Percentiles rank a stretch among this genome's conserved stretches.
Evolutionary conservation across 1,140 invertebrate species (phyloP).

Genomic region (Lethrus apterus): DNA sequence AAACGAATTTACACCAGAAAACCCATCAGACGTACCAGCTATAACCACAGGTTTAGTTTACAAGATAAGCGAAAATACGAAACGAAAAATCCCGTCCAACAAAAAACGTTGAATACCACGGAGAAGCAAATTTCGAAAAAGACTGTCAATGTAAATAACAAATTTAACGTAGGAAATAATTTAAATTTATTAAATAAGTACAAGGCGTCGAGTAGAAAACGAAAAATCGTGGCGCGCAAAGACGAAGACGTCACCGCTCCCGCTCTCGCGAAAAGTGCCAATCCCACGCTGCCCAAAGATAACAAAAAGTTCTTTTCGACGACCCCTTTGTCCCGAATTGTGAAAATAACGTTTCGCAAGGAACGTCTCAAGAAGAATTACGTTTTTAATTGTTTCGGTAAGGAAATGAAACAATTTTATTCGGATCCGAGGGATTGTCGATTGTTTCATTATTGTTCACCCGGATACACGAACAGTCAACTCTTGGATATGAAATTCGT

Average conservation of each 20-base stretch:
- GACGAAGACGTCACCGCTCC: slow-evolving; percentile 25
- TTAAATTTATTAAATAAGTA: no score
- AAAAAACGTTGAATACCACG: no score
- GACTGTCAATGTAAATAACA: no score
- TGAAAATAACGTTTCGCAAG: slow-evolving; percentile 20
- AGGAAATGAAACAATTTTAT: slow-evolving; percentile 50
- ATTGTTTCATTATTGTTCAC: slow-evolving; percentile 54
- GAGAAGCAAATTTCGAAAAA: no score
- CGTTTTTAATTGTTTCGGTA: slow-evolving; percentile 50
- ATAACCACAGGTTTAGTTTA: no score
- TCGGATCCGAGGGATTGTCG: slow-evolving; percentile 50
- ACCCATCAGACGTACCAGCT: no score
- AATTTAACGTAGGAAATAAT: no score
- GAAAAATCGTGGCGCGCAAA: no score
- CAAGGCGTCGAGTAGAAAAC: no score
- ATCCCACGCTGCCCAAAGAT: slow-evolving; percentile 30
- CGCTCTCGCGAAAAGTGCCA: slow-evolving; percentile 32
- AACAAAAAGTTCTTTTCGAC: slow-evolving; percentile 26
- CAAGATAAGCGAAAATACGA: no score
- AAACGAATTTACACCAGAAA: no score
- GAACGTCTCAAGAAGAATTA: slow-evolving; percentile 22
- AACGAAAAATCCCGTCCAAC: no score
- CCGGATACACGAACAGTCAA: slow-evolving; percentile 48
- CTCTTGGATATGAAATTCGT: slow-evolving; percentile 53
- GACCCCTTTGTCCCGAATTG: slow-evolving; percentile 26